Base-by-base conservation (phyloP, 2,113 vertebrate species). In the Girardinichthys multiradiatus region DNA sequence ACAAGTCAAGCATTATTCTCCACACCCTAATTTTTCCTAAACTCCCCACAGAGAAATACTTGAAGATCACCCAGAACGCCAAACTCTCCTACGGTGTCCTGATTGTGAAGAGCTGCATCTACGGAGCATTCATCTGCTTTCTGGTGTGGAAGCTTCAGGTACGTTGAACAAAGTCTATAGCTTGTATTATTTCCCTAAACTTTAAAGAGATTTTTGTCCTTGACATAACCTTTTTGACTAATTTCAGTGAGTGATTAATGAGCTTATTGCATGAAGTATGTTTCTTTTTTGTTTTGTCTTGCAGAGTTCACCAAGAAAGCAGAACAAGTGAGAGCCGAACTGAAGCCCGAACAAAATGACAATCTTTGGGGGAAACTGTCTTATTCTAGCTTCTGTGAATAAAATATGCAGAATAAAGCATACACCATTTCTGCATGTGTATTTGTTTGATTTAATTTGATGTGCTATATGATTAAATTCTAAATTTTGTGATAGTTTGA, bases 141-240 rank as follows among this genome's bases (percentile, higher is more conserved):
- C 1, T 91, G 80, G 67, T 89, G 61, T 91, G 76, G 86, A 91
- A 57, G 63, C 68, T 87, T 31, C 77, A 88, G 89, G 90, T 93
- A 45, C 10, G 82, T 70, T 19, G 4, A 29, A 17, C 26, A 57
- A 27, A 57, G 13, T 26, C 57, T 58, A 12, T 11, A 45, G 14
- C 42, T 45, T 17, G 6, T 45, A 17, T 19, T 15, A 19, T 45
- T 15, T 45, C 42, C 42, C 4, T 19, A 4, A 19, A 45, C 17
- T 6, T 2, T 45, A 45, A 17, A 45, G 17, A 45, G 42, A 42
- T 42, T 10, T 13, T 13, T 14, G 37, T 39, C 37, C 11, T 2
- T 2, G 14, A 14, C 37, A n/a, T n/a, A n/a, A n/a, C n/a, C n/a
- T n/a, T n/a, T n/a, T n/a, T n/a, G n/a, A n/a, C 14, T 2, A 4